Evolutionary conservation across 2,888 invertebrate species (phyloP).

Genomic region (Trachelus stipa): DNA sequence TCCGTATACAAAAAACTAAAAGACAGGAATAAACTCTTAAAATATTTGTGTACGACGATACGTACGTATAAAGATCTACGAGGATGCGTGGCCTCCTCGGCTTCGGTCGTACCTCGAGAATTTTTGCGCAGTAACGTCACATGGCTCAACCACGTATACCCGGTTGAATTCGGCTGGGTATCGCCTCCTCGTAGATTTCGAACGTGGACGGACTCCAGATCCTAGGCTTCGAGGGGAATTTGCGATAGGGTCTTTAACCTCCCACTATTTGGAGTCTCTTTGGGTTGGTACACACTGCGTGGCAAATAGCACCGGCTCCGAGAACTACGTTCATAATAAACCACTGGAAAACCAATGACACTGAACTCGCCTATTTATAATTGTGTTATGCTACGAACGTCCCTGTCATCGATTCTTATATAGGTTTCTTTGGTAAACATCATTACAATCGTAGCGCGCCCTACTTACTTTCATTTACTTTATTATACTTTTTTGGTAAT

Average conservation of each 20-base stretch:
- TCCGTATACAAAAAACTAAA: background rate
- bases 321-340: background rate
- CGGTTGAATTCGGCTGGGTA: background rate
- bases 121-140: background rate
- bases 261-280: background rate
- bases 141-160: background rate
- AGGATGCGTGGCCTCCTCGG: background rate
- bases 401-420: background rate
- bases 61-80: background rate
- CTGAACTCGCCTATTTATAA: slow-evolving; percentile 15
- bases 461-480: slow-evolving; percentile 19
- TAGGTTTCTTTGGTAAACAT: slow-evolving; percentile 7
- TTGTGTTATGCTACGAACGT: background rate
- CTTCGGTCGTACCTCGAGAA: background rate
- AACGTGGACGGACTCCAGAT: background rate
- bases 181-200: background rate
- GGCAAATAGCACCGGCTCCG: background rate
- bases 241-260: slow-evolving; percentile 3
- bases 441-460: slow-evolving; percentile 3
- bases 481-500: background rate
- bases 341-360: slow-evolving; percentile 5
- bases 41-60: background rate
- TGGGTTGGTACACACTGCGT: background rate
- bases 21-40: background rate
- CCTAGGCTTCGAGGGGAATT: background rate